Evolutionary conservation across 2,797 vertebrate species (phyloP).

Genomic region (Sebastes flavidus): DNA sequence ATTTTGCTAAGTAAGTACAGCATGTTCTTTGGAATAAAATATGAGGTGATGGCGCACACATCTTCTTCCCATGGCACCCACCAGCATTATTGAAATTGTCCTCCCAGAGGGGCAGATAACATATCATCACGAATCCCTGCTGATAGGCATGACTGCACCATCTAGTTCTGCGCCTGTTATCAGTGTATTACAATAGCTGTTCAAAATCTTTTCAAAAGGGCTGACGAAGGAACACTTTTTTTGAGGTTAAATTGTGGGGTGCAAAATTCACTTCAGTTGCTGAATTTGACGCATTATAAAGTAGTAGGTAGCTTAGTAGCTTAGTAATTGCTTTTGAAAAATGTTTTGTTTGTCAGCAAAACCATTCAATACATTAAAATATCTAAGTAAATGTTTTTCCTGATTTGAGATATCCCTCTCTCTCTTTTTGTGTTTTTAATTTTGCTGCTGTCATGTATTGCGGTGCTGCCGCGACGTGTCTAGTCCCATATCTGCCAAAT

Average conservation of each 20-base stretch:
- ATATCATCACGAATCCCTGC: conserved; percentile 13
- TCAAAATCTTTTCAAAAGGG: neutral
- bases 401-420: neutral
- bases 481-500: conserved; percentile 40
- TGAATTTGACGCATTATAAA: neutral
- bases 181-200: neutral
- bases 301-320: neutral
- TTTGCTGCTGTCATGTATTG: conserved; percentile 39
- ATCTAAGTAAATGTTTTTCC: neutral
- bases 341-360: neutral
- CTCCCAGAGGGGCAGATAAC: conserved; percentile 13
- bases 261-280: neutral
- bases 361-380: neutral
- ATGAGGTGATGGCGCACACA: neutral
- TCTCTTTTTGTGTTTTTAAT: conserved; percentile 14
- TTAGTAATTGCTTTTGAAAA: neutral
- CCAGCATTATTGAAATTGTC: neutral
- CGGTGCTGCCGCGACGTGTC: conserved; percentile 21
- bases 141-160: conserved; percentile 20
- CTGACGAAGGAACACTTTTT: neutral
- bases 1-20: neutral
- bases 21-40: neutral
- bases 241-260: neutral
- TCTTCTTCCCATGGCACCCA: neutral
- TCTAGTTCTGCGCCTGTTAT: conserved; percentile 5